These are phyloP conservation scores for Morone saxatilis DNA, from an alignment of 2,113 vertebrate species.

Conservation along the genomic window DNA sequence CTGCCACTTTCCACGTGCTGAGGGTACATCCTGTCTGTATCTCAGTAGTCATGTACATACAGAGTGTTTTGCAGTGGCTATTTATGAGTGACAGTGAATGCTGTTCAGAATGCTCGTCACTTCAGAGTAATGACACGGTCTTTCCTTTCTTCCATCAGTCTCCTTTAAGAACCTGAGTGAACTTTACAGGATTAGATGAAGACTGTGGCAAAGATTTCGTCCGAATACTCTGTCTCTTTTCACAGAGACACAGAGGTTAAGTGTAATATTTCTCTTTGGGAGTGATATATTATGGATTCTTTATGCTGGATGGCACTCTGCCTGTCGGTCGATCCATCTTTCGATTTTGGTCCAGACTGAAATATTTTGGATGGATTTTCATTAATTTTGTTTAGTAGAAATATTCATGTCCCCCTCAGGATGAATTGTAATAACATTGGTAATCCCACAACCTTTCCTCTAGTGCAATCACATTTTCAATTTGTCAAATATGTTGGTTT, in stretches of 20 bases:
- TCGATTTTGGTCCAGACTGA: background rate
- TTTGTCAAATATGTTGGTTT: background rate
- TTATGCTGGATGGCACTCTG: background rate
- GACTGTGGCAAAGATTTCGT: no score
- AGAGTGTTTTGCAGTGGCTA: background rate
- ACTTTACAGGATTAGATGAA: background rate
- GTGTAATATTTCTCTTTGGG: background rate
- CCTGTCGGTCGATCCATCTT: background rate
- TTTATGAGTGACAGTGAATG: background rate
- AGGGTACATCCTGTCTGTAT: background rate
- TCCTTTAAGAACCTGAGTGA: background rate
- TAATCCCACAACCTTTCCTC: background rate
- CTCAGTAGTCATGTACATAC: background rate
- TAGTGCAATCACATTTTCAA: background rate
- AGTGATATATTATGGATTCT: background rate
- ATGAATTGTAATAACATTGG: no score
- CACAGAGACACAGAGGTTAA: background rate
- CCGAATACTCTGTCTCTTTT: background rate
- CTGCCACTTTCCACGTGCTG: constrained; percentile 6
- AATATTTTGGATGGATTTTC: background rate
- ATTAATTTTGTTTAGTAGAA: background rate
- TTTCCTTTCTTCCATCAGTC: background rate
- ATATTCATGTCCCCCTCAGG: background rate
- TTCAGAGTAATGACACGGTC: background rate
- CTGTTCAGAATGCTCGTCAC: background rate